Percentiles rank a stretch among this genome's conserved stretches.
Evolutionary conservation across 2,797 vertebrate genomes (phyloP).

Genomic region (Catamblyrhynchus diadema): DNA sequence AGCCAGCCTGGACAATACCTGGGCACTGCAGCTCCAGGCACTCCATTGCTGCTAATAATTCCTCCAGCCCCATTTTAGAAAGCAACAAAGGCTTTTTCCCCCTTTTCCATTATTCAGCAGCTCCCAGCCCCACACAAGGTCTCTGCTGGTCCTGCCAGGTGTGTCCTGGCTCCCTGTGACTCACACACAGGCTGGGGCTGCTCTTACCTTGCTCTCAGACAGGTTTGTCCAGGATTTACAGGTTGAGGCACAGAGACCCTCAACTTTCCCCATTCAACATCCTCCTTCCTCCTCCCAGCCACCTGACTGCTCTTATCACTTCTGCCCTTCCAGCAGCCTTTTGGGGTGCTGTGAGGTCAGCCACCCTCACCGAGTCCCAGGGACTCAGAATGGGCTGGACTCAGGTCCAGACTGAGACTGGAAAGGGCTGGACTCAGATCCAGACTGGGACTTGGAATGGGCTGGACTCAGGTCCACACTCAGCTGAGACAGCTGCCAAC

Average conservation of each 20-base stretch:
- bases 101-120: background rate
- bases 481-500: background rate
- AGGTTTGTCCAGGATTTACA: background rate
- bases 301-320: slow-evolving; percentile 17
- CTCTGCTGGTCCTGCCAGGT: background rate
- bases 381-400: background rate
- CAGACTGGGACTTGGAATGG: background rate
- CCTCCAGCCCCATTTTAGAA: background rate
- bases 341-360: background rate
- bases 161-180: background rate
- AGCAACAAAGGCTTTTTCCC: background rate
- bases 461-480: background rate
- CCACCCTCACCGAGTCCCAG: fast-evolving
- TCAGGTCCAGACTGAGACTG: background rate
- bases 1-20: background rate
- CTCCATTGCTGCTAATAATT: background rate
- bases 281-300: background rate
- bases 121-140: background rate
- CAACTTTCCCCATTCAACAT: background rate
- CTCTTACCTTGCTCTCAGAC: background rate
- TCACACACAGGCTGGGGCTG: background rate
- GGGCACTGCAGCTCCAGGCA: background rate
- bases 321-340: background rate
- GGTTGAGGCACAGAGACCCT: background rate
- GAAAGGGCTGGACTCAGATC: no score